A percentile compares a stretch with the other conserved stretches of the same genome.
phyloP scores from a whole-genome alignment of 1,140 invertebrate genomes.

The Ceratina australensis region DNA sequence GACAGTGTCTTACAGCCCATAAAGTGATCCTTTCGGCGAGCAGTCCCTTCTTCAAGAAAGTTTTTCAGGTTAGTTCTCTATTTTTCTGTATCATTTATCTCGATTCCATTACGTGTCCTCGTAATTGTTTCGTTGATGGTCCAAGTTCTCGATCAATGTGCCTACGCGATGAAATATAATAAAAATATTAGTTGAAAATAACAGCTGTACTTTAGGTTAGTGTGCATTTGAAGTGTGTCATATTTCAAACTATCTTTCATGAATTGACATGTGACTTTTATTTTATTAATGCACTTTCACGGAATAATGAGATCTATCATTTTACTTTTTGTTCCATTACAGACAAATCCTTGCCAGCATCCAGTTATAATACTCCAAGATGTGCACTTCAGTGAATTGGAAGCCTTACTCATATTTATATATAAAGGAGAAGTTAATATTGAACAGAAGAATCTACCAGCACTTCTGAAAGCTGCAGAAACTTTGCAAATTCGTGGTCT shows the following conservation, averaged over 20 bases:
- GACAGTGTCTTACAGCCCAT: constrained; percentile 84
- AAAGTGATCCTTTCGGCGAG: constrained; percentile 87
- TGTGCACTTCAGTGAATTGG: constrained; percentile 82
- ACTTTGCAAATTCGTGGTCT: constrained; percentile 83
- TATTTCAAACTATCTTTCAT: not conserved
- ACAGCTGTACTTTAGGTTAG: not conserved
- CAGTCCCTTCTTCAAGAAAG: constrained; percentile 85
- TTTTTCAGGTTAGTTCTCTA: constrained; percentile 81
- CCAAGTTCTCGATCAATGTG: not conserved
- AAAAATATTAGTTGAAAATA: not conserved
- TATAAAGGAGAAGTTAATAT: constrained; percentile 86
- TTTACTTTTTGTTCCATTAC: constrained; percentile 68
- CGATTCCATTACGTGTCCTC: not conserved
- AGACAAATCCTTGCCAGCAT: constrained; percentile 85
- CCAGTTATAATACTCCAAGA: constrained; percentile 85
- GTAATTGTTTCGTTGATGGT: not conserved
- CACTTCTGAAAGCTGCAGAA: constrained; percentile 83
- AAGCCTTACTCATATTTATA: constrained; percentile 83
- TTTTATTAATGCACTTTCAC: not conserved
- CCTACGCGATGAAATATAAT: not conserved
- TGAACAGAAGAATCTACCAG: constrained; percentile 83
- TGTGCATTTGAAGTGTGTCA: not conserved
- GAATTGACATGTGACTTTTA: not conserved
- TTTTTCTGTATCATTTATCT: not conserved
- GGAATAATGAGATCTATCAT: not conserved